These are phyloP conservation scores for Caenorhabditis sulstoni DNA, from an alignment of 2,888 invertebrate genomes.

Conservation along the genomic window DNA sequence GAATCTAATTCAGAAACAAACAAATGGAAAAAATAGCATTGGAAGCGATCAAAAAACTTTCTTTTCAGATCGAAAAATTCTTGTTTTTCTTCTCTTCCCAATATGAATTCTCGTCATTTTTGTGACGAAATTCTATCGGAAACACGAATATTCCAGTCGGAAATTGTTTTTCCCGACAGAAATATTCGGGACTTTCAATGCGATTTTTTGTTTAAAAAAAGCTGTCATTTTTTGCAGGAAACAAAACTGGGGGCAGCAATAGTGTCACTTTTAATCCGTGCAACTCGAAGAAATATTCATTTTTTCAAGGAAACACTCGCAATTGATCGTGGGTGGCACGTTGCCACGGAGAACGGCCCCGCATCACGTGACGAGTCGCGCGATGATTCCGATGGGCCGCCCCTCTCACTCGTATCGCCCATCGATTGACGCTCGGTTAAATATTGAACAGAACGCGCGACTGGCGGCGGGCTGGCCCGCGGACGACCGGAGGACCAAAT, in stretches of 20 bases:
- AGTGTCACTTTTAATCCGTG: neutral
- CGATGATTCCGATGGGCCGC: neutral
- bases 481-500: slow-evolving; percentile 7
- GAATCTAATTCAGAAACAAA: too few relatives aligned
- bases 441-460: slow-evolving; percentile 20
- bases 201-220: too few relatives aligned
- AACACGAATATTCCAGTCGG: neutral
- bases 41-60: neutral
- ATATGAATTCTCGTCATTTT: too few relatives aligned
- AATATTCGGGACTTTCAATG: too few relatives aligned
- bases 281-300: neutral
- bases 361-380: neutral
- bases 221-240: too few relatives aligned
- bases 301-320: neutral
- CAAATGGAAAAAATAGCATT: too few relatives aligned
- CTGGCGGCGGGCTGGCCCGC: slow-evolving; percentile 3
- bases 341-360: neutral
- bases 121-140: neutral
- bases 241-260: neutral
- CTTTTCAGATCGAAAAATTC: neutral
- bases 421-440: slow-evolving; percentile 19
- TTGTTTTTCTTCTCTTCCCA: too few relatives aligned
- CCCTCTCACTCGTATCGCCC: neutral
- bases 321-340: neutral
- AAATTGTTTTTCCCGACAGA: too few relatives aligned